Base-by-base conservation (phyloP, 1,140 invertebrate genomes). In the Megalopta genalis region DNA sequence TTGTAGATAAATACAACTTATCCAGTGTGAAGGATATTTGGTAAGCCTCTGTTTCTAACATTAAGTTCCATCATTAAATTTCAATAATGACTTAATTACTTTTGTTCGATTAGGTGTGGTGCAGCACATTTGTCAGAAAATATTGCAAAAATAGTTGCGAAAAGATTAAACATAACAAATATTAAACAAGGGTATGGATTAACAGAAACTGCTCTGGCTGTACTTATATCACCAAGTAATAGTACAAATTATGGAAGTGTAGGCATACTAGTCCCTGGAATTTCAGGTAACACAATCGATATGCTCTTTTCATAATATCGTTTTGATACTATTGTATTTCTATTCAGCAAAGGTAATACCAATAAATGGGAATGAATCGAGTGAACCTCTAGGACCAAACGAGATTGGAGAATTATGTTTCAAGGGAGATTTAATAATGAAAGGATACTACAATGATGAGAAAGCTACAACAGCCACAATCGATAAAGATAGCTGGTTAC, bases 391-490 rank as follows among this genome's bases (percentile, higher is more conserved):
- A 27, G 95, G 95, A 1, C 91, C 95, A 0, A 91, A 94, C 59
- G 80, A 94, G 81, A 89, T 93, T 65, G 96, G 96, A 16, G 96
- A 97, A 89, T 86, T 97, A 8, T 97, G 95, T 49, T 88, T 90
- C 18, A 90, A 90, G 75, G 87, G 88, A 37, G 80, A 86, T 67
- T 37, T 81, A 32, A 84, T 90, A 72, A 91, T 91, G 90, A 87
- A 89, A 81, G 90, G 88, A 9, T 90, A 91, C 42, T 89, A 78
- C 65, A 78, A 83, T n/a, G 81, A 91, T 54, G 49, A 69, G 65
- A 23, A 59, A 37, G 80, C 87, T 25, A 89, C 89, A n/a, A 63
- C 52, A 32, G 71, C 75, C 10, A 86, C 90, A 7, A 93, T 93
- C 75, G 93, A 94, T 69, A 88, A 94, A 66, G 94, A 95, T 49